Base-by-base conservation (phyloP, 2,888 invertebrate species). In the Tridacna gigas region DNA sequence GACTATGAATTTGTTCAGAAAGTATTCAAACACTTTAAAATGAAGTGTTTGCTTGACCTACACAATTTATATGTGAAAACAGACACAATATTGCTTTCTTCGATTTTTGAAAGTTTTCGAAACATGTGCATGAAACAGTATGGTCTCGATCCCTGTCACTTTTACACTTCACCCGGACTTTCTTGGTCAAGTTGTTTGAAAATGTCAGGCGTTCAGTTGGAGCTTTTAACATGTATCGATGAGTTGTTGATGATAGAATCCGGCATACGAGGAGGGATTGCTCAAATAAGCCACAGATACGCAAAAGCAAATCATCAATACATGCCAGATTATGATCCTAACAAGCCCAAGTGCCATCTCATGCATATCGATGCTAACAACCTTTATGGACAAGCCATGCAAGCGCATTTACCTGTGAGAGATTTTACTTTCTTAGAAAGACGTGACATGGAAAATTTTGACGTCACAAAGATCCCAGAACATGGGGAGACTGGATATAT, bases 1-100 rank as follows among this genome's bases (percentile, higher is more conserved):
- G 90, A 80, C 63, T 86, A 81, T 75, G 28, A 28, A 15, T 82
- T 80, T 67, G 83, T 80, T 11, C 79, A 77, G 28, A 74, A n/a
- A 15, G 79, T 80, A 5, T 86, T 82, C 71, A 7, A 80, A 22
- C 75, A 56, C 15, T 83, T 86, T 25, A 60, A 77, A 0, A 61
- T 83, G 25, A 45, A 45, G 47, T 56, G 26, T 5, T 51, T 83
- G n/a, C 69, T 77, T 0, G 77, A 82, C 15, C 82, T 79, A 60
- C 82, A 82, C 67, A 77, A 82, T 37, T 63, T 82, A 12, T 79
- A 83, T 77, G 56, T 83, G 12, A 76, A 71, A 56, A 79, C 83
- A 20, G 83, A 83, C 66, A 75, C 75, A 13, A 25, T 77, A 20
- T 66, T 82, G 15, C 74, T 77, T 12, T 20, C 73, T 26, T 69